Conservation (phyloP, 2,797 vertebrate genomes). For the Brachymystax lenok region DNA sequence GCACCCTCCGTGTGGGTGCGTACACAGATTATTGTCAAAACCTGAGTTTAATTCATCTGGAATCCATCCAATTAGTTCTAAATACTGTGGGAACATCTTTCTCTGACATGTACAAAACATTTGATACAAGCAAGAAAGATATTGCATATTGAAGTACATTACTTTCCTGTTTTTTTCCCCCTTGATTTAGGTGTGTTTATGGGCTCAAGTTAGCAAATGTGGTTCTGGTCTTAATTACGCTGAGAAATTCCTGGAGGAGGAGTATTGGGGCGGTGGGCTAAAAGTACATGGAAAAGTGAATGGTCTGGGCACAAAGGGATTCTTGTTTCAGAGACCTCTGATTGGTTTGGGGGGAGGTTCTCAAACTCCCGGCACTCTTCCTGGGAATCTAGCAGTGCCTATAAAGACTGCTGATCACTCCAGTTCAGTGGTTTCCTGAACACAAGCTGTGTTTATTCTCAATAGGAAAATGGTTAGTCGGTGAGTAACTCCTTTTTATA, state of each 20-base stretch:
- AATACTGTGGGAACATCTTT: neutral
- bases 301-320: conserved; percentile 41
- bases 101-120: neutral
- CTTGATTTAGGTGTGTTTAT: neutral
- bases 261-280: conserved; percentile 22
- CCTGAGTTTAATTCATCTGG: neutral
- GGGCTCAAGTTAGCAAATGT: conserved; percentile 3
- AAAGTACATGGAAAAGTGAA: conserved; percentile 28
- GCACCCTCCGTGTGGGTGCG: neutral
- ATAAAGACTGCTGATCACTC: neutral
- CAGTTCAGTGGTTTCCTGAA: conserved; percentile 4
- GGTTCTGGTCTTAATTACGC: conserved; percentile 16
- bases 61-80: neutral
- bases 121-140: too few species aligned
- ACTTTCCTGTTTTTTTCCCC: too few species aligned
- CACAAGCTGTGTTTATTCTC: neutral
- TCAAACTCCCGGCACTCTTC: neutral
- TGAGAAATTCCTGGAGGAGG: neutral
- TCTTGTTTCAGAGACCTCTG: conserved; percentile 40
- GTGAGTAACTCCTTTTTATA: conserved; percentile 57
- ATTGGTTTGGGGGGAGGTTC: conserved; percentile 22
- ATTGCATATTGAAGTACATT: too few species aligned
- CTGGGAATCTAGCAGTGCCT: conserved; percentile 21
- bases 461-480: conserved; percentile 67
- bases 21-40: neutral